Base-by-base conservation (phyloP, 2,113 vertebrate genomes). In the Ailuropoda melanoleuca region DNA sequence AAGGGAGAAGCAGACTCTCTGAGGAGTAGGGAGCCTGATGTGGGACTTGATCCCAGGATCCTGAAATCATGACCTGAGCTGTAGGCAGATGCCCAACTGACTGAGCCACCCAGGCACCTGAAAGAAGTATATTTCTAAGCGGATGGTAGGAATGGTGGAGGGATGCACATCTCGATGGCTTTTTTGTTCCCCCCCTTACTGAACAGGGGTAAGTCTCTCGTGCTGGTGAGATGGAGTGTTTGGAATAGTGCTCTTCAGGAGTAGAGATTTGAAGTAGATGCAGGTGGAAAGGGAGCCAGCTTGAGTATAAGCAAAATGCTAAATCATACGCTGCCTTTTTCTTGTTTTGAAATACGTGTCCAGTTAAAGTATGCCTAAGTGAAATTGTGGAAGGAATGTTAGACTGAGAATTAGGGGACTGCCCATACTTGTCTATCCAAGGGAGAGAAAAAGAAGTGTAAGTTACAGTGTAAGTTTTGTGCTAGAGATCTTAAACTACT, bases 301-400 rank as follows among this genome's bases (percentile, higher is more conserved):
- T 77, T 77, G 26, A 77, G 34, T 56, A 37, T 88, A 93, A 92
- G 46, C 85, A 93, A 50, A 75, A 55, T 50, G 39, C n/a, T 77
- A 75, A 88, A 68, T 96, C 86, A n/a, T 31, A 10, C 85, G 58
- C 58, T 90, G 4, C 0, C 39, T 72, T 68, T 96, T 4, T 1
- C 74, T 15, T 88, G 21, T 92, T 93, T 80, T 56, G 62, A 92
- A 87, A 70, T 86, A 26, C 53, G 39, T 39, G 70, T 96, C 26
- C 60, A 86, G 8, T 91, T 91, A 86, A 96, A 94, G 43, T 90
- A 81, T 90, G 74, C 23, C 53, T 93, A n/a, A 18, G 26, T 48
- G 89, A 85, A 50, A 53, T 8, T 62, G 55, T 94, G 37, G 84
- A 74, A 96, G 39, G 48, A 83, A 90, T n/a, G 18, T 84, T 72